Conservation (phyloP, 2,888 invertebrate species). For the Antheraea yamamai region DNA sequence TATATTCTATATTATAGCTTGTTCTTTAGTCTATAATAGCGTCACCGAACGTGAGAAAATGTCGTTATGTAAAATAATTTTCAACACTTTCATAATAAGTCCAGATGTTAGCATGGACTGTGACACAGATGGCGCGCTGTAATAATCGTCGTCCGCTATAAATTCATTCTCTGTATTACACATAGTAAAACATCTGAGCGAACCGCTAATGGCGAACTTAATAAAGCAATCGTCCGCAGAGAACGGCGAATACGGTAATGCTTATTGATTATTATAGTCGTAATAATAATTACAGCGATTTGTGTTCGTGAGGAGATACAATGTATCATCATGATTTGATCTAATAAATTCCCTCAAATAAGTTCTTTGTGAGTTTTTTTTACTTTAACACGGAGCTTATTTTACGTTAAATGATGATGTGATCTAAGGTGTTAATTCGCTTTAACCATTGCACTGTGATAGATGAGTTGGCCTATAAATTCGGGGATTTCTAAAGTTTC, state of each 20-base stretch:
- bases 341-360: slow-evolving; percentile 20
- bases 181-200: slow-evolving; percentile 49
- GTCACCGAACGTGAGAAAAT: background rate
- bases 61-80: background rate
- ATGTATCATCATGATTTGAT: slow-evolving; percentile 44
- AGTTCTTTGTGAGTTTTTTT: background rate
- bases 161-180: slow-evolving; percentile 44
- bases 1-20: background rate
- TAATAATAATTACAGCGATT: slow-evolving; percentile 43
- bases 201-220: slow-evolving; percentile 42
- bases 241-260: slow-evolving; percentile 40
- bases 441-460: too few species aligned
- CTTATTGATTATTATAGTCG: slow-evolving; percentile 48
- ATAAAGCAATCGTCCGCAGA: slow-evolving; percentile 53
- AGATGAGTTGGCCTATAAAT: too few species aligned
- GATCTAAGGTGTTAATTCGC: too few species aligned
- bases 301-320: slow-evolving; percentile 44
- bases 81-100: background rate
- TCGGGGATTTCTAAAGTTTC: too few species aligned
- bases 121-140: slow-evolving; percentile 7
- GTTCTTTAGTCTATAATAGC: background rate
- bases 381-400: background rate
- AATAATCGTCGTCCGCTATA: slow-evolving; percentile 18
- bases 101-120: background rate
- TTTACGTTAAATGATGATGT: background rate